phyloP scores from a whole-genome alignment of 2,797 vertebrate genomes.

The Mormyrops boulengeri region DNA sequence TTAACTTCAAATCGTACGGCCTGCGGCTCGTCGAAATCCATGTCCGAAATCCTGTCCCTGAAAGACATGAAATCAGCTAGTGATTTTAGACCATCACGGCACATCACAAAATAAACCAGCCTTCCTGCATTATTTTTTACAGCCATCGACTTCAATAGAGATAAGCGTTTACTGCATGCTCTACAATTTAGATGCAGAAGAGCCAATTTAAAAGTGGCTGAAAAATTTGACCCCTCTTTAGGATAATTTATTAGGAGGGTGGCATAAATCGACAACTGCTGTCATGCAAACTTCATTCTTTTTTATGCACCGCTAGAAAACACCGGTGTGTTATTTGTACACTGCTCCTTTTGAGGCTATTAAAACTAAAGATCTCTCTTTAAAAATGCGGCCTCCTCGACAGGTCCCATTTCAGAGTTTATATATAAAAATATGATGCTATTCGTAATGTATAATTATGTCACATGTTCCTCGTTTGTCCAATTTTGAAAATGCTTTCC shows the following conservation, averaged over 20 bases:
- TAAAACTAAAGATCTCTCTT: neutral
- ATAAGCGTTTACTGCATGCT: constrained; percentile 25
- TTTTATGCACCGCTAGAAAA: constrained; percentile 17
- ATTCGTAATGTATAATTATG: neutral
- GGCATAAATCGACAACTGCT: constrained; percentile 18
- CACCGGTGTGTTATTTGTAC: constrained; percentile 10
- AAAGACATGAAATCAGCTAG: constrained; percentile 41
- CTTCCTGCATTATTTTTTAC: constrained; percentile 20
- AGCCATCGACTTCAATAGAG: constrained; percentile 17
- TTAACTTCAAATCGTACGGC: neutral
- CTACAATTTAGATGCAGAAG: constrained; percentile 28
- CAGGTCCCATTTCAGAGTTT: neutral
- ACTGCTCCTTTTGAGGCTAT: neutral
- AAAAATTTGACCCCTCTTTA: constrained; percentile 30
- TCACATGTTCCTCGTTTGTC: neutral
- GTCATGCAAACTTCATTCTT: constrained; percentile 24
- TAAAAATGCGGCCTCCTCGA: neutral
- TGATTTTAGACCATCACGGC: neutral
- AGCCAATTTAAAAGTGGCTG: constrained; percentile 25
- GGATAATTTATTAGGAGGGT: constrained; percentile 27
- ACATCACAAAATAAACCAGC: constrained; percentile 6
- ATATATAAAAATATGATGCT: neutral
- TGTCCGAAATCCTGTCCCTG: constrained; percentile 38
- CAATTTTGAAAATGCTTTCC: neutral
- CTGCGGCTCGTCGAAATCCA: neutral